Evolutionary conservation across 2,113 vertebrate genomes (phyloP).

Genomic region (Cynocephalus volans): DNA sequence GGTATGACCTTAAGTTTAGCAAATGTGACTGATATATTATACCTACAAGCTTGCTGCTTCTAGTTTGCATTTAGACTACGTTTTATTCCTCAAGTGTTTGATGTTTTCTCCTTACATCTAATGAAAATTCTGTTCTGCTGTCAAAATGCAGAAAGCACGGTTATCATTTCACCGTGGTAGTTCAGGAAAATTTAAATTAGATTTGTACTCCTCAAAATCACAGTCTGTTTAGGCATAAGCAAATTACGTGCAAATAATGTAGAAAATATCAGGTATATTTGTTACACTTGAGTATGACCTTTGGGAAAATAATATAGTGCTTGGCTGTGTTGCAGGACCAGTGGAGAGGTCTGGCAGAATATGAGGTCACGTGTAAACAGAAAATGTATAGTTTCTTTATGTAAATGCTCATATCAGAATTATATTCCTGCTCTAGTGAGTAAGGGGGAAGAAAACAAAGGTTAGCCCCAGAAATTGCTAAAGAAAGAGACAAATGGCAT

Average conservation of each 20-base stretch:
- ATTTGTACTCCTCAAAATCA: slow-evolving; percentile 78
- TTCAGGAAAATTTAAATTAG: slow-evolving; percentile 79
- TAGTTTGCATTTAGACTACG: slow-evolving; percentile 79
- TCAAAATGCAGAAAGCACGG: slow-evolving; percentile 74
- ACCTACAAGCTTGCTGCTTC: slow-evolving; percentile 53
- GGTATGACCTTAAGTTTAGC: slow-evolving; percentile 63
- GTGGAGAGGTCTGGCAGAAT: background rate
- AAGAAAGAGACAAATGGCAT: slow-evolving; percentile 5
- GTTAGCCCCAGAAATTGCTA: background rate
- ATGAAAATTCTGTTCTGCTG: slow-evolving; percentile 78
- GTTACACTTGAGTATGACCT: slow-evolving; percentile 72
- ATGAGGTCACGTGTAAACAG: slow-evolving; percentile 17
- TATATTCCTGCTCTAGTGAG: background rate
- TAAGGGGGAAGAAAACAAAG: background rate
- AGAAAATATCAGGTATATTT: slow-evolving; percentile 77
- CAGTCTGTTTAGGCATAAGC: slow-evolving; percentile 74
- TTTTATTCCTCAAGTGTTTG: slow-evolving; percentile 70
- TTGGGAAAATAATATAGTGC: slow-evolving; percentile 67
- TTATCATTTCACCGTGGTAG: slow-evolving; percentile 75
- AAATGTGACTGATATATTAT: slow-evolving; percentile 64
- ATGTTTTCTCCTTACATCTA: slow-evolving; percentile 73
- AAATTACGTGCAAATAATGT: slow-evolving; percentile 80
- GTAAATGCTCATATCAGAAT: background rate
- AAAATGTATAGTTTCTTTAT: slow-evolving; percentile 39
- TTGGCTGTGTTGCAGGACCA: background rate